Base-by-base conservation (phyloP, 2,113 vertebrate species). In the Zootoca vivipara region DNA sequence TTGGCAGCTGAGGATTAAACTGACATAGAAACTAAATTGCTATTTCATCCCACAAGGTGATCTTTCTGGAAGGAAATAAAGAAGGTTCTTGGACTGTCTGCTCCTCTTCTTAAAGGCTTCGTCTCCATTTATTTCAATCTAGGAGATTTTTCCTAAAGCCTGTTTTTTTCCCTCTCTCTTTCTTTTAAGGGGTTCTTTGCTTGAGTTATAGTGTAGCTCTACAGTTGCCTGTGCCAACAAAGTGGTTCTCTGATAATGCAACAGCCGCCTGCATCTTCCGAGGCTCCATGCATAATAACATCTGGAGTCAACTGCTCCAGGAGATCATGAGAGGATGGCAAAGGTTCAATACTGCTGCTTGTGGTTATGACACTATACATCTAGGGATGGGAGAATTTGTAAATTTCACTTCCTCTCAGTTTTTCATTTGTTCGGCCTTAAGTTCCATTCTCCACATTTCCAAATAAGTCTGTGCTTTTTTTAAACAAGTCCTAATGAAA, bases 21-120 rank as follows among this genome's bases (percentile, higher is more conserved):
- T 46, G 40, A 82, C 72, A 75, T 67, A 58, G 72, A 75, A 85
- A 3, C 65, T 85, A 67, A 90, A 84, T 78, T 89, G 38, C 42
- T 42, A 46, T 85, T 93, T 93, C 35, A 82, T 79, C 64, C 30
- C 40, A 87, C 64, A 87, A 88, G 88, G 75, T 65, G 65, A 35
- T 88, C 33, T 46, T 9, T 28, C 24, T 40, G 42, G 92, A 88
- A 93, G 85, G 12, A 40, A 86, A 52, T 28, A 79, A 40, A 90
- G 22, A 4, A 12, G 67, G 78, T 91, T 83, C 75, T 78, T 88
- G 91, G 10, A 15, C 79, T 30, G 5, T 38, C 22, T 65, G 7
- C 30, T 64, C 46, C 42, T 89, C 16, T 62, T 24, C 26, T 64
- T 12, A 46, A 87, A 83, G 58, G 24, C 52, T 62, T 67, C 22